phyloP scores from a whole-genome alignment of 2,113 vertebrate genomes.

The Cromileptes altivelis region DNA sequence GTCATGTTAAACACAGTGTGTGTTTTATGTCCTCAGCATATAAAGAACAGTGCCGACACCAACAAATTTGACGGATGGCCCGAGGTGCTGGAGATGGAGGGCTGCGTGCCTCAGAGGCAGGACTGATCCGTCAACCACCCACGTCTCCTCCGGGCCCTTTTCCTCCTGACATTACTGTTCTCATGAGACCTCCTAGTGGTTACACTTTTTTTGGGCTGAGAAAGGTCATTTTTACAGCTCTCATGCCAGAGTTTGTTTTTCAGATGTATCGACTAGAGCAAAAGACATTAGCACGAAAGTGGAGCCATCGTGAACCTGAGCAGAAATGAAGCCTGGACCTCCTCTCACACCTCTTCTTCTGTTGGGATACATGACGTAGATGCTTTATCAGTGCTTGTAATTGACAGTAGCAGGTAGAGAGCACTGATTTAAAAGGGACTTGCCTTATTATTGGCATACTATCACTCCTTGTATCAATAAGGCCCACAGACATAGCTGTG shows the following conservation, averaged over 20 bases:
- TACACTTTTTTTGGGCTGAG: not conserved
- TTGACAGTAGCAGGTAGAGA: not conserved
- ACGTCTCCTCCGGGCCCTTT: not conserved
- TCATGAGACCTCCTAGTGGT: not conserved
- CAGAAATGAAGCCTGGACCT: not conserved
- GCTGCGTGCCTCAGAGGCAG: slow-evolving; percentile 93
- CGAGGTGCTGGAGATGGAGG: slow-evolving; percentile 98
- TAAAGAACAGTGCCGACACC: slow-evolving; percentile 95
- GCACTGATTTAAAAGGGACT: slow-evolving; percentile 31
- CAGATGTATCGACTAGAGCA: not conserved
- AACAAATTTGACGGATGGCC: slow-evolving; percentile 99
- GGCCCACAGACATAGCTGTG: not conserved
- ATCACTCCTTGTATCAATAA: not conserved
- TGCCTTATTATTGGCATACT: not conserved
- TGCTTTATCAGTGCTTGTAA: not conserved
- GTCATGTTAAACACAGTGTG: not conserved
- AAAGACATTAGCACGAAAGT: not conserved
- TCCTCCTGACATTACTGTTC: slow-evolving; percentile 9
- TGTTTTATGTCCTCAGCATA: slow-evolving; percentile 85
- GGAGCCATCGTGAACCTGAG: not conserved
- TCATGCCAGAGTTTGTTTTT: not conserved
- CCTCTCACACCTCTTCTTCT: not conserved
- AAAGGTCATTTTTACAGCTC: not conserved
- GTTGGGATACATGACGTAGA: not conserved
- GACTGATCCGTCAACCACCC: slow-evolving; percentile 73